A percentile compares a stretch with the other conserved stretches of the same genome.
Conservation (phyloP, 2,888 invertebrate species). For the Galerucella nymphaeae region DNA sequence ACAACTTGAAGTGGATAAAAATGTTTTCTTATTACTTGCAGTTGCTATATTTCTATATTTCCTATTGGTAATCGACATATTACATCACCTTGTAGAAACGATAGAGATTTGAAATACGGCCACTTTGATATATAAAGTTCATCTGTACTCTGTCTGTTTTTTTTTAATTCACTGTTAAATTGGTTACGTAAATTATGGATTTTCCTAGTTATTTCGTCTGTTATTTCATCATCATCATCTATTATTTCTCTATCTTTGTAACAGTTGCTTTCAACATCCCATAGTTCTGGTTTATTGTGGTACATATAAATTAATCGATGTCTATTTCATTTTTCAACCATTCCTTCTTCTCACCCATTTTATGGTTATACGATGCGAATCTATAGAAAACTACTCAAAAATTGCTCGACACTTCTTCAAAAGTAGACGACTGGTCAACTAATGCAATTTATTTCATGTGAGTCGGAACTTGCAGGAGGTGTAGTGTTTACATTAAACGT, state of each 20-base stretch:
- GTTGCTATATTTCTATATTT: conserved; percentile 8
- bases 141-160: conserved; percentile 5
- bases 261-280: conserved; percentile 45
- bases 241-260: conserved; percentile 54
- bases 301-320: conserved; percentile 37
- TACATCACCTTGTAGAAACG: conserved; percentile 4
- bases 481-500: too few species aligned
- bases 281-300: conserved; percentile 42
- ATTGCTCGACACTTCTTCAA: too few species aligned
- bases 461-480: too few species aligned
- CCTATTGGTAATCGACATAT: conserved; percentile 40
- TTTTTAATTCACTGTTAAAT: conserved; percentile 23
- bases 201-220: conserved; percentile 29
- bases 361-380: too few species aligned
- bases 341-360: conserved; percentile 26
- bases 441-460: too few species aligned
- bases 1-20: background rate
- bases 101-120: conserved; percentile 1
- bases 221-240: conserved; percentile 20
- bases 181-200: conserved; percentile 26
- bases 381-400: too few species aligned
- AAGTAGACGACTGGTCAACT: too few species aligned
- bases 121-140: background rate
- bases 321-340: conserved; percentile 36
- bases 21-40: conserved; percentile 6